Conservation (phyloP, 2,797 vertebrate genomes). For the Eospalax fontanierii region DNA sequence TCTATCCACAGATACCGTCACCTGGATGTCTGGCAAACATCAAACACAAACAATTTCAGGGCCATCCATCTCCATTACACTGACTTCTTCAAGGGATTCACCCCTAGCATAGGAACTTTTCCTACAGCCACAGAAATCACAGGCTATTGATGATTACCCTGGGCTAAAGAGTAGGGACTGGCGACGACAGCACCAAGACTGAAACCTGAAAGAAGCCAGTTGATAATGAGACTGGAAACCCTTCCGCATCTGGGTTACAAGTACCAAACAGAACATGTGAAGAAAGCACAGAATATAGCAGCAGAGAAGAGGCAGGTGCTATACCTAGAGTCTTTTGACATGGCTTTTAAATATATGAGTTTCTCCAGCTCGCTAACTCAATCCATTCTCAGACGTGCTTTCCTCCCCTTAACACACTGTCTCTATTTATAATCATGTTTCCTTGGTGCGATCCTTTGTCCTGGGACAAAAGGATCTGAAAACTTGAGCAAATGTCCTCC, state of each 20-base stretch:
- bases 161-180: neutral
- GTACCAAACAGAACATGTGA: neutral
- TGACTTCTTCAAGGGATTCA: neutral
- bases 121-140: neutral
- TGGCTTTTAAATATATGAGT: neutral
- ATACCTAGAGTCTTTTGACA: too few species aligned
- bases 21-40: neutral
- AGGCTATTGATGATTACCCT: neutral
- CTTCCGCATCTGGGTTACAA: neutral
- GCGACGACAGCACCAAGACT: neutral
- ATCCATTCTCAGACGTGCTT: neutral
- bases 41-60: conserved; percentile 48
- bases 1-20: neutral
- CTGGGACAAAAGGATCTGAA: neutral
- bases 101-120: neutral
- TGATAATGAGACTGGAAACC: neutral
- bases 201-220: neutral
- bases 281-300: neutral
- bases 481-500: neutral
- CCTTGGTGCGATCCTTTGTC: neutral
- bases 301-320: neutral
- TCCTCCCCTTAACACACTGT: neutral
- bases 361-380: neutral
- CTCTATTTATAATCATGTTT: neutral
- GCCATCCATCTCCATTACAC: neutral